Conservation (phyloP, 2,888 invertebrate species). For the Ellobium chinense region DNA sequence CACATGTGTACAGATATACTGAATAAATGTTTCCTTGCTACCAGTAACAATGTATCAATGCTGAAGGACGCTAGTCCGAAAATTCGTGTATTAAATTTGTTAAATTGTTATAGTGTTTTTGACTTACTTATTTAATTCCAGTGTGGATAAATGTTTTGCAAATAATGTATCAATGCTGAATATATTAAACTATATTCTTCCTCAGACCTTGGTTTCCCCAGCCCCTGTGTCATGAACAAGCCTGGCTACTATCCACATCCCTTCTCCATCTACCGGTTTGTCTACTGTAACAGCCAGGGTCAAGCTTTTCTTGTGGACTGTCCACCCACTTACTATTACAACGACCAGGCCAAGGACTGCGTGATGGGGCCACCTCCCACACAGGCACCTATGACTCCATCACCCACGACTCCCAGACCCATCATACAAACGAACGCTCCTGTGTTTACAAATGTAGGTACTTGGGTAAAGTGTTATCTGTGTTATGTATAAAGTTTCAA, state of each 20-base stretch:
- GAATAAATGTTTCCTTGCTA: no score
- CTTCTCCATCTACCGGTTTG: conserved; percentile 27
- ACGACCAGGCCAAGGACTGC: conserved; percentile 36
- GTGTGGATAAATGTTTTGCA: no score
- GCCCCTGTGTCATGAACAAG: conserved; percentile 20
- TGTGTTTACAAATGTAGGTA: background rate
- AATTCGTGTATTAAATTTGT: no score
- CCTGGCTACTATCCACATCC: conserved; percentile 39
- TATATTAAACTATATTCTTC: no score
- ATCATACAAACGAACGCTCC: background rate
- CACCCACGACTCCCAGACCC: background rate
- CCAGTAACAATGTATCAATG: no score
- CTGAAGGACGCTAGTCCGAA: no score
- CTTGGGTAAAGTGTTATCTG: background rate
- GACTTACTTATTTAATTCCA: no score
- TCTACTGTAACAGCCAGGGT: conserved; percentile 42
- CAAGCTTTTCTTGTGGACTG: conserved; percentile 38
- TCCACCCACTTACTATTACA: conserved; percentile 37
- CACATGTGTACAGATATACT: no score
- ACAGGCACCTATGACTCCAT: background rate
- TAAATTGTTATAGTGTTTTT: no score
- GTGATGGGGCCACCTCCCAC: conserved; percentile 35
- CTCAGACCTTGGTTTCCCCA: conserved; percentile 40
- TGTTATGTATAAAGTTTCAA: no score
- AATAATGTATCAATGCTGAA: no score